Evolutionary conservation across 2,797 vertebrate genomes (phyloP).

Genomic region (Enteromius fasciolatus): DNA sequence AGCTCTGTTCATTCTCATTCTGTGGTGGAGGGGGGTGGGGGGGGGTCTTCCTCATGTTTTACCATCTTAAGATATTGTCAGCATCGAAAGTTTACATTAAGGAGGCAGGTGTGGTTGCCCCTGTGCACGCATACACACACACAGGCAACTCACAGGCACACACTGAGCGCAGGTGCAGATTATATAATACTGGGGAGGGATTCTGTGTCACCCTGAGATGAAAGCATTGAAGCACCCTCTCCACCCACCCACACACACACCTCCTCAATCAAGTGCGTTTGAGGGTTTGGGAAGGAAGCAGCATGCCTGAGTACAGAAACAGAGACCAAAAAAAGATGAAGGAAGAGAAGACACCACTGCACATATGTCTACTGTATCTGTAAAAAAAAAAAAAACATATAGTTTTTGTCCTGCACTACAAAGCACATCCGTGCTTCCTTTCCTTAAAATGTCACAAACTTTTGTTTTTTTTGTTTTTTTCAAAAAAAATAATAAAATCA

Average conservation of each 20-base stretch:
- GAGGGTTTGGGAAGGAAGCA: slow-evolving; percentile 41
- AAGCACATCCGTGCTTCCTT: slow-evolving; percentile 45
- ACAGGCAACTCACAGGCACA: slow-evolving; percentile 11
- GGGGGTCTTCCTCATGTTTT: neutral
- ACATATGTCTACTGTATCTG: slow-evolving; percentile 9
- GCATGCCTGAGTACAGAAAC: slow-evolving; percentile 44
- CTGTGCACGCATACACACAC: slow-evolving; percentile 17
- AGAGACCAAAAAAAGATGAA: slow-evolving; percentile 28
- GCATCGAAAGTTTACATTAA: slow-evolving; percentile 32
- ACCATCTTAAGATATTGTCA: slow-evolving; percentile 45
- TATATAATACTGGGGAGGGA: slow-evolving; percentile 48
- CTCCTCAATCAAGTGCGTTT: slow-evolving; percentile 38
- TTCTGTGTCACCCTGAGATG: slow-evolving; percentile 58
- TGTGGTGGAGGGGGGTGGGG: neutral
- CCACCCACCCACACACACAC: slow-evolving; percentile 45
- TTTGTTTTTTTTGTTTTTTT: neutral
- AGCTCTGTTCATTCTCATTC: slow-evolving; percentile 20
- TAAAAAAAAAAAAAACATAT: neutral
- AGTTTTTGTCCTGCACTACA: slow-evolving; percentile 8
- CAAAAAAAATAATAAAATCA: neutral
- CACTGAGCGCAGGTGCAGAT: slow-evolving; percentile 56
- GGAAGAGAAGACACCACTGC: slow-evolving; percentile 18
- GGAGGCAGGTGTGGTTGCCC: slow-evolving; percentile 28
- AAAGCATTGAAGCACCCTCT: slow-evolving; percentile 53
- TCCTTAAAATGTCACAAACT: slow-evolving; percentile 16